Evolutionary conservation across 2,113 vertebrate genomes (phyloP), one percentile per base, ranked within the genome.

Genomic region (Tamias sibiricus): DNA sequence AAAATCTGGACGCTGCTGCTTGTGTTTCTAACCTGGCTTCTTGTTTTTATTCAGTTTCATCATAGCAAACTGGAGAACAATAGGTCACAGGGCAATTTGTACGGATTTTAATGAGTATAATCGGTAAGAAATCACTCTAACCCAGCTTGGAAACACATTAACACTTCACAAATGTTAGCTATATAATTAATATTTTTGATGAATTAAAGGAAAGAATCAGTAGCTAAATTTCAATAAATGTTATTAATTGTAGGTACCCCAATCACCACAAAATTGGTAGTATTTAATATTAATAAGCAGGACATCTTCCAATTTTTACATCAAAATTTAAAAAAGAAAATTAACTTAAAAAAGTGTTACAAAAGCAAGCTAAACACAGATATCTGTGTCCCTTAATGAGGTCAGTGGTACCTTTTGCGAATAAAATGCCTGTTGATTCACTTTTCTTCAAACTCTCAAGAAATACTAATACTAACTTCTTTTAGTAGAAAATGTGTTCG

Each of bases 101-200:
- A 64, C 64, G 59, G 62, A 77, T n/a, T 59, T 57, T 92, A 93
- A 83, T 79, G 37, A 86, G 66, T n/a, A 57, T 54, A 59, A 71
- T 80, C 79, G 4, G 11, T 26, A n/a, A 26, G 44, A 26, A 28
- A 40, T 83, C 64, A 35, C 37, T 84, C 84, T 3, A 91, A 68
- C 40, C 87, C 4, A 76, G 49, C 22, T 75, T 90, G 66, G 47
- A n/a, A 89, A 75, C 40, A 90, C 17, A 68, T n/a, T 24, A 44
- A 76, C 32, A 59, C 52, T 69, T 68, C 30, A 80, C 69, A 59
- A 83, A 76, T 84, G 22, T 22, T 92, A 52, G 49, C 44, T 80
- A 49, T 81, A 47, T 40, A 91, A 96, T 90, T 77, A 24, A 52
- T 66, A 69, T 95, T 90, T 92, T n/a, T 42, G 14, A 59, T 54